Evolutionary conservation across 2,797 vertebrate species (phyloP).

Genomic region (Notamacropus eugenii): DNA sequence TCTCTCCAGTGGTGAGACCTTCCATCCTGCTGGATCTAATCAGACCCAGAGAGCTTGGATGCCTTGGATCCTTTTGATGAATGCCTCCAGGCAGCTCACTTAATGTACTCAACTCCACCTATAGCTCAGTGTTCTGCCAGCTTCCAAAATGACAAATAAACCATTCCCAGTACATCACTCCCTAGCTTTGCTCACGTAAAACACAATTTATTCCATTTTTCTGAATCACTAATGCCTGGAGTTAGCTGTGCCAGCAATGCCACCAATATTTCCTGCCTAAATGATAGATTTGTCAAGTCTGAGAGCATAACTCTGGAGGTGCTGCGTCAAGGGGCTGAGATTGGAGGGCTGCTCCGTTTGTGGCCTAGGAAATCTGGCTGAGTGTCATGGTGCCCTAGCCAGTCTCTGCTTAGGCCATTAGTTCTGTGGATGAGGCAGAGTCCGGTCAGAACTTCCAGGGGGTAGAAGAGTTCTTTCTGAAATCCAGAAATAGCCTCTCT

Average conservation of each 20-base stretch:
- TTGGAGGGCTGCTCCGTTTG: not conserved
- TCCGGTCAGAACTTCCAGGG: not conserved
- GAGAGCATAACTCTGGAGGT: not conserved
- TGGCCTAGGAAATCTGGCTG: not conserved
- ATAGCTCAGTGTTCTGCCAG: not conserved
- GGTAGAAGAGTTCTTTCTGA: not conserved
- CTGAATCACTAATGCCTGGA: not conserved
- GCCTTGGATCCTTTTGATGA: not conserved
- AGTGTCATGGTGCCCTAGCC: not conserved
- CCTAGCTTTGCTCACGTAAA: not conserved
- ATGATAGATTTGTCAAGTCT: not conserved
- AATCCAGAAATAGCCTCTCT: not conserved
- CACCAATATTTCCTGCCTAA: not conserved
- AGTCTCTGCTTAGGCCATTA: not conserved
- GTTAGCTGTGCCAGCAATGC: not conserved
- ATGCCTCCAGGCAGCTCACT: not conserved
- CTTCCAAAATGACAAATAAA: slow-evolving; percentile 23
- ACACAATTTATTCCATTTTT: not conserved
- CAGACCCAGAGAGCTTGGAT: not conserved
- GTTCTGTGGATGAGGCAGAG: not conserved
- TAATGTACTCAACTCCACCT: not conserved
- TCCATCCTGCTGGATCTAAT: not conserved
- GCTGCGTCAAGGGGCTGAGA: not conserved
- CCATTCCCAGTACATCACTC: not conserved
- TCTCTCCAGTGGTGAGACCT: not conserved